phyloP scores from a whole-genome alignment of 2,888 invertebrate genomes.

The Dolichopus griseipennis region DNA sequence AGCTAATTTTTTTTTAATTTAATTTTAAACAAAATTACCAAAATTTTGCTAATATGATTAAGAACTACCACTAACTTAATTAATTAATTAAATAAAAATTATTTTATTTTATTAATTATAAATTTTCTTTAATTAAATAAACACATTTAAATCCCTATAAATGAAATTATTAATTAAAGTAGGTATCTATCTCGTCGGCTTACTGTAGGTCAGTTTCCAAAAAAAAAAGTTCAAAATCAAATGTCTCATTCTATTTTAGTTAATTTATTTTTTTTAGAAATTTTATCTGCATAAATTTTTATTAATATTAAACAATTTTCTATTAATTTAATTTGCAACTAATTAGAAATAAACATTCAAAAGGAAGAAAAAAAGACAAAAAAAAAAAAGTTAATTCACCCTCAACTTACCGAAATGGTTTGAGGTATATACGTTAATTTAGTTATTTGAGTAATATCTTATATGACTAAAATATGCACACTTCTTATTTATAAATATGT shows the following conservation, averaged over 20 bases:
- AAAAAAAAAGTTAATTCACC: background rate
- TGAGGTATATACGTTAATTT: slow-evolving; percentile 1
- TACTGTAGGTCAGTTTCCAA: background rate
- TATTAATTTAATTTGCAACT: background rate
- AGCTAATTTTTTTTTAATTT: background rate
- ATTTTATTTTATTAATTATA: too few species aligned
- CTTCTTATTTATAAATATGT: background rate
- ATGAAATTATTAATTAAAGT: background rate
- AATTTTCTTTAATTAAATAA: too few species aligned
- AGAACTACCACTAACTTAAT: too few species aligned
- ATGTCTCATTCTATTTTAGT: background rate
- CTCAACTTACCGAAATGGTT: slow-evolving; percentile 4
- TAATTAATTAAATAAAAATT: too few species aligned
- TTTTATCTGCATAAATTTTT: background rate
- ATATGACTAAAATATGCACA: background rate
- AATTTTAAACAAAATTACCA: too few species aligned
- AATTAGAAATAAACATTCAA: background rate
- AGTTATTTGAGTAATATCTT: slow-evolving; percentile 2
- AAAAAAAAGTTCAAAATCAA: background rate
- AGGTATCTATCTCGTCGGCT: slow-evolving; percentile 2
- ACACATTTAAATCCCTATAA: too few species aligned
- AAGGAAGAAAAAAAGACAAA: too few species aligned
- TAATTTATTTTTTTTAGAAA: too few species aligned
- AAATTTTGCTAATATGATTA: too few species aligned
- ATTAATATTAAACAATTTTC: background rate